Evolutionary conservation across 1,140 invertebrate species (phyloP).

Genomic region (Zaprionus ghesquierei): DNA sequence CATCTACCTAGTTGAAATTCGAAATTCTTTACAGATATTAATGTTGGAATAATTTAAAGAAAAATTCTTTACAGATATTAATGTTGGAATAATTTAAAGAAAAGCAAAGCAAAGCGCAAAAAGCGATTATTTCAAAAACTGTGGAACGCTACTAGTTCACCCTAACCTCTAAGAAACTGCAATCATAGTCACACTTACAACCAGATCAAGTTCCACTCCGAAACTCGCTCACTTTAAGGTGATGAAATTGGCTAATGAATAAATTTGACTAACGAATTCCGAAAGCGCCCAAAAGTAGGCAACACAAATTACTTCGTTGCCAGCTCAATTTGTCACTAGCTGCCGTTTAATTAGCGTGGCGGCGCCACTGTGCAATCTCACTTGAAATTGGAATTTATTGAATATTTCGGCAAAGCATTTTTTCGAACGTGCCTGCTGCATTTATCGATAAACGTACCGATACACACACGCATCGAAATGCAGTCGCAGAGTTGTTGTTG

Average conservation of each 20-base stretch:
- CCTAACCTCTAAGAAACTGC: no score
- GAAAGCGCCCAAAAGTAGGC: conserved; percentile 26
- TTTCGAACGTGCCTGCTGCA: not conserved
- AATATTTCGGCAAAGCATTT: not conserved
- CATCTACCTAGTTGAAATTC: no score
- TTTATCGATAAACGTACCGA: conserved; percentile 30
- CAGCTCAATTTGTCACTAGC: not conserved
- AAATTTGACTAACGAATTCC: not conserved
- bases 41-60: no score
- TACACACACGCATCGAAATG: conserved; percentile 1
- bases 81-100: no score
- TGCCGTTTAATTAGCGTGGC: conserved; percentile 8
- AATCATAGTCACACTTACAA: no score
- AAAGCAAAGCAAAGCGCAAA: no score
- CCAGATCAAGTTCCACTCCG: no score
- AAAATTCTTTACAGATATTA: no score
- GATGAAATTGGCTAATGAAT: not conserved
- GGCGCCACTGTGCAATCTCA: conserved; percentile 21
- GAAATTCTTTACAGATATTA: no score
- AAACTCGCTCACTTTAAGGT: not conserved
- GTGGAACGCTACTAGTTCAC: no score
- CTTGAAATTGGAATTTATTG: not conserved
- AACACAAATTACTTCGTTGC: not conserved
- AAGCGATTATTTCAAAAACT: no score
- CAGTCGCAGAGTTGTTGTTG: conserved; percentile 4